Conservation (phyloP, 1,140 invertebrate species). For the Hyles vespertilio region DNA sequence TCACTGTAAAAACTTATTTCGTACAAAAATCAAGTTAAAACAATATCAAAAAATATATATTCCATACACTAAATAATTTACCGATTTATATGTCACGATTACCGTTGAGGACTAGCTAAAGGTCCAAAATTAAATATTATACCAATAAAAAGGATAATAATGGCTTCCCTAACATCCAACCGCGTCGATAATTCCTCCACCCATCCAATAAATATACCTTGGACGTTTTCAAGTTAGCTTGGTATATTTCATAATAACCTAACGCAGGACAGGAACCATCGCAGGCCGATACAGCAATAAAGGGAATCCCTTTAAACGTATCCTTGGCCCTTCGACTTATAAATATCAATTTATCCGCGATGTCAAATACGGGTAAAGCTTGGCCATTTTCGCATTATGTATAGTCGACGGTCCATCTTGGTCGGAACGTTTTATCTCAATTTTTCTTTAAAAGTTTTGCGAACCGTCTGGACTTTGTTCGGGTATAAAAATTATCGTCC, state of each 20-base stretch:
- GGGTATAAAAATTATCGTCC: slow-evolving; percentile 19
- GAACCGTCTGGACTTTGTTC: too few relatives aligned
- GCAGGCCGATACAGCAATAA: slow-evolving; percentile 57
- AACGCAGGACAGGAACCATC: slow-evolving; percentile 62
- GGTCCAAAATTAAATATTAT: slow-evolving; percentile 74
- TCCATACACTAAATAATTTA: slow-evolving; percentile 45
- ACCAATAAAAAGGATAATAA: slow-evolving; percentile 74
- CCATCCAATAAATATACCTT: slow-evolving; percentile 68
- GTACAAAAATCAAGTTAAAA: too few relatives aligned
- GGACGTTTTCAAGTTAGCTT: slow-evolving; percentile 67
- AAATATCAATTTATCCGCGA: slow-evolving; percentile 74
- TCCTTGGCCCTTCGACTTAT: slow-evolving; percentile 65
- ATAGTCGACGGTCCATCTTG: slow-evolving; percentile 54
- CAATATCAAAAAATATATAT: too few relatives aligned
- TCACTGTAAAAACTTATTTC: too few relatives aligned
- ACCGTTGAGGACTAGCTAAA: slow-evolving; percentile 49
- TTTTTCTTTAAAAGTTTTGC: slow-evolving; percentile 52
- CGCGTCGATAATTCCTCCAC: slow-evolving; percentile 59
- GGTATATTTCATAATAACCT: slow-evolving; percentile 71
- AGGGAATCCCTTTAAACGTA: slow-evolving; percentile 71
- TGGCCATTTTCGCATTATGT: slow-evolving; percentile 60
- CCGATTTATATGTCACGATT: slow-evolving; percentile 60
- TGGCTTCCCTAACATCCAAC: slow-evolving; percentile 63
- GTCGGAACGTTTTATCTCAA: slow-evolving; percentile 41
- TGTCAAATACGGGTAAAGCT: slow-evolving; percentile 61